Conservation (phyloP, 2,797 vertebrate species). For the Cygnus olor region DNA sequence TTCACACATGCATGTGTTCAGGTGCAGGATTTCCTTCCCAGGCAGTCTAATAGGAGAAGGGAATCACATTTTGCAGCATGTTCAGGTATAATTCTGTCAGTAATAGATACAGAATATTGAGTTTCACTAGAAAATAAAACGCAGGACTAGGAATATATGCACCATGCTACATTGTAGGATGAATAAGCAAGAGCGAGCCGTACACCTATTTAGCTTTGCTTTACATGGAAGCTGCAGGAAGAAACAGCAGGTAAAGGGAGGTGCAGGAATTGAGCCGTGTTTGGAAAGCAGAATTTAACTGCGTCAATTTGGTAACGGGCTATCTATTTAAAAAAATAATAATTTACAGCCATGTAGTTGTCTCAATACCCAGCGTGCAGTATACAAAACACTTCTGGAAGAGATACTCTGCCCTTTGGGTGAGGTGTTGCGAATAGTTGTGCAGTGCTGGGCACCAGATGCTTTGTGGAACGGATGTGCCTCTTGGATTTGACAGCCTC, state of each 20-base stretch:
- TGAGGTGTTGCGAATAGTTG: neutral
- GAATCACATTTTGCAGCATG: neutral
- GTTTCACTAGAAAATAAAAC: neutral
- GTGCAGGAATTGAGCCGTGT: neutral
- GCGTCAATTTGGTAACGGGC: neutral
- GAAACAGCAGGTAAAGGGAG: neutral
- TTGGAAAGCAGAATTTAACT: neutral
- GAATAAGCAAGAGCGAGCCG: neutral
- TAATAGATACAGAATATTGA: neutral
- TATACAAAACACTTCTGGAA: neutral
- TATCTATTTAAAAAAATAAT: neutral
- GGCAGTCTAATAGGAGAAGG: neutral
- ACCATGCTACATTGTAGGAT: fast-evolving
- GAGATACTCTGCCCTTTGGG: neutral
- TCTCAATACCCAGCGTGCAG: neutral
- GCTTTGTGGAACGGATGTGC: neutral
- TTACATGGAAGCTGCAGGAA: neutral
- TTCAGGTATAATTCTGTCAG: neutral
- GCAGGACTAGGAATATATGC: neutral
- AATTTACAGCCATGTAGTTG: neutral
- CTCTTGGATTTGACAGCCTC: neutral
- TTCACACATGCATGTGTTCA: neutral
- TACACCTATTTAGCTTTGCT: neutral
- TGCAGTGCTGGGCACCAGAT: neutral
- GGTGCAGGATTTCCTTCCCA: neutral